Base-by-base conservation (phyloP, 2,113 vertebrate genomes). In the Tursiops truncatus region DNA sequence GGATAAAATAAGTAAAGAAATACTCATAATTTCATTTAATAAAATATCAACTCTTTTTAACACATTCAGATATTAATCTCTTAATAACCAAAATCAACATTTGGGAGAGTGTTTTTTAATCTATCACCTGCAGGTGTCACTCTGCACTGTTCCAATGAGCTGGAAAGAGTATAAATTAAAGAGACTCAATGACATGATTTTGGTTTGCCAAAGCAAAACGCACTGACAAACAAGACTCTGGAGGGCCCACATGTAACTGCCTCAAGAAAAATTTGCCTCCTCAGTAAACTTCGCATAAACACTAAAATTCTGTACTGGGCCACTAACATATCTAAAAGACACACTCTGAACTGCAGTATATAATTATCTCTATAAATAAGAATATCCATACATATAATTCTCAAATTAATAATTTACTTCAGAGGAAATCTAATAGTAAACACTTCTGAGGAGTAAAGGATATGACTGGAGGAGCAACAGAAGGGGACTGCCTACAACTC, bases 11-110 rank as follows among this genome's bases (percentile, higher is more conserved):
- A 77, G 70, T 58, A 73, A 94, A 77, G 38, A 93, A 87, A 50
- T 41, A 76, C 47, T 80, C 74, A 95, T 92, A 71, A 93, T 80
- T 94, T 93, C 41, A 89, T 70, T 92, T 81, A 88, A 71, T 91
- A 93, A 80, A 92, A 28, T 71, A 89, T 25, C 21, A 25, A 79
- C 74, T 96, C n/a, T 79, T 96, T 68, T 84, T 5, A 90, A 94
- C 5, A 79, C n/a, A 85, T 85, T 77, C 47, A 95, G 15, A 36
- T 84, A 18, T 65, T 93, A 95, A 91, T 83, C 13, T 95, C 96
- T 73, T 84, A 73, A 93, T 71, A 94, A 87, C 8, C 13, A 26
- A 94, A 71, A 85, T 23, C 13, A 94, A 14, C 23, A 91, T 36
- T 33, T 82, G 6, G 50, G 33, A 90, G 44, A 62, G 33, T 63